These are phyloP conservation scores for Clusia tigrina DNA, from an alignment of 2,888 invertebrate species.

Conservation along the genomic window DNA sequence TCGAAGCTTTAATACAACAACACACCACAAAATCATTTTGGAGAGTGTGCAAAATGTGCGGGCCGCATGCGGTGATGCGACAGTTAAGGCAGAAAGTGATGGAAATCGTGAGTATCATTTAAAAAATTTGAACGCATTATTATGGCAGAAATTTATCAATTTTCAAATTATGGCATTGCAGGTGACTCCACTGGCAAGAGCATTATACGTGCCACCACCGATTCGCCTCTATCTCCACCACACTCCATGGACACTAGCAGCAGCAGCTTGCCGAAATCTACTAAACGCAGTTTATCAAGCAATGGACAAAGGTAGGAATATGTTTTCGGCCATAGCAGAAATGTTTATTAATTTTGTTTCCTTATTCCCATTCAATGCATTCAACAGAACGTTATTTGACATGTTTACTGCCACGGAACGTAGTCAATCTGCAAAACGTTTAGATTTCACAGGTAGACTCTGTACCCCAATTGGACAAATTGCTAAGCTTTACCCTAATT, in stretches of 20 bases:
- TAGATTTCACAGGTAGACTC: slow-evolving; percentile 74
- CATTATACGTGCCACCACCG: slow-evolving; percentile 79
- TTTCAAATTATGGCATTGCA: slow-evolving; percentile 7
- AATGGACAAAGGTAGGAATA: slow-evolving; percentile 48
- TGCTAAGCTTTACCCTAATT: slow-evolving; percentile 79
- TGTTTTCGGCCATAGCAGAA: neutral
- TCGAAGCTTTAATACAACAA: slow-evolving; percentile 78
- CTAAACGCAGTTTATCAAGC: slow-evolving; percentile 51
- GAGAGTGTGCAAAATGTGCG: slow-evolving; percentile 77
- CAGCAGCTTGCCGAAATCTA: slow-evolving; percentile 44
- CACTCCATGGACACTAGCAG: slow-evolving; percentile 64
- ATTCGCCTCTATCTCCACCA: slow-evolving; percentile 86
- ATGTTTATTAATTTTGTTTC: no score
- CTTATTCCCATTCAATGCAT: no score
- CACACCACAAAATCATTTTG: slow-evolving; percentile 79
- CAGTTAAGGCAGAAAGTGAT: slow-evolving; percentile 71
- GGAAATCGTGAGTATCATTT: slow-evolving; percentile 39
- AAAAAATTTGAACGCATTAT: neutral
- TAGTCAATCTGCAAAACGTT: slow-evolving; percentile 64
- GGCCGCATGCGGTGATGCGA: slow-evolving; percentile 66
- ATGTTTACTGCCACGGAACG: slow-evolving; percentile 68
- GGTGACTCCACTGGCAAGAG: slow-evolving; percentile 52
- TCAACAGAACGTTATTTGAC: slow-evolving; percentile 67
- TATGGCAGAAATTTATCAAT: neutral
- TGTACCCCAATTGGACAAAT: slow-evolving; percentile 70